A percentile compares a stretch with the other conserved stretches of the same genome.
Evolutionary conservation across 2,888 invertebrate species (phyloP).

Genomic region (Serrognathus titanus): DNA sequence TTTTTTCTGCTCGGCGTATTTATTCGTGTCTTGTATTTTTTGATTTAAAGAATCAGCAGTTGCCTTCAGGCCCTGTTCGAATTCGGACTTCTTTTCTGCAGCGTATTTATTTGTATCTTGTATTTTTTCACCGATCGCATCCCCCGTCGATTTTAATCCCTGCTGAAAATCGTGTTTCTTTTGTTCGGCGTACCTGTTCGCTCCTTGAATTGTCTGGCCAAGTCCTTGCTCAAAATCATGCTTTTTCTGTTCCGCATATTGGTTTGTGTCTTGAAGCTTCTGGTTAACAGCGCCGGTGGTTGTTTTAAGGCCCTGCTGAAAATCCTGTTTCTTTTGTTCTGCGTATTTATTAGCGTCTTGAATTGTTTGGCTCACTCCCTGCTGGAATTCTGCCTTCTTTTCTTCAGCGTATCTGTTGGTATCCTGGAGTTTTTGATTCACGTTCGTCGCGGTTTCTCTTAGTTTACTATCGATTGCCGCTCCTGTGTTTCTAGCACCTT

Average conservation of each 20-base stretch:
- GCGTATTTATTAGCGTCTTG: constrained; percentile 15
- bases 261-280: constrained; percentile 19
- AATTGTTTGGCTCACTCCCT: constrained; percentile 18
- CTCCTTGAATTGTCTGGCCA: constrained; percentile 20
- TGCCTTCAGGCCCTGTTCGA: constrained; percentile 7
- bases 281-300: constrained; percentile 15
- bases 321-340: constrained; percentile 17
- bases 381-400: constrained; percentile 10
- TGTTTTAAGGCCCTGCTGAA: constrained; percentile 22
- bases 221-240: constrained; percentile 9
- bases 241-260: constrained; percentile 17
- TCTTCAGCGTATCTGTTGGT: constrained; percentile 10
- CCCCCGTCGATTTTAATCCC: constrained; percentile 11
- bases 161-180: constrained; percentile 15
- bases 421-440: constrained; percentile 15
- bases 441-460: constrained; percentile 20
- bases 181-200: constrained; percentile 13
- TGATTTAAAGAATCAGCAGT: constrained; percentile 15
- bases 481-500: constrained; percentile 36
- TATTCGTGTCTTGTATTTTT: constrained; percentile 17
- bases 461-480: constrained; percentile 41
- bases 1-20: constrained; percentile 12
- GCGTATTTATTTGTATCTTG: constrained; percentile 21
- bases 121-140: constrained; percentile 12
- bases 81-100: constrained; percentile 13